Evolutionary conservation across 2,888 invertebrate species (phyloP).

Genomic region (Chirona hameri): DNA sequence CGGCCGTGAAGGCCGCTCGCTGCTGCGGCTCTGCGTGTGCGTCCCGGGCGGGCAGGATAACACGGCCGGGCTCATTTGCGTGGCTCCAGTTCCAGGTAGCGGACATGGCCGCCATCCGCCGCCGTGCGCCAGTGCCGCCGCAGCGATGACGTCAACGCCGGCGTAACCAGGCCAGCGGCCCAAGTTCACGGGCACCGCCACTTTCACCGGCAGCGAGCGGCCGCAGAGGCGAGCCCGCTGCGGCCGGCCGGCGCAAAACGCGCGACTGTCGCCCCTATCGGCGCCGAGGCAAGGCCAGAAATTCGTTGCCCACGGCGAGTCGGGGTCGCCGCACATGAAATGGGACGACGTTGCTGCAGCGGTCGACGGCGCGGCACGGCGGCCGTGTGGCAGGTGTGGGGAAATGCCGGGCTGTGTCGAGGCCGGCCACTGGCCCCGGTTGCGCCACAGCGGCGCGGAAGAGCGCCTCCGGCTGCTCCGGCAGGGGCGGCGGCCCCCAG

Average conservation of each 20-base stretch:
- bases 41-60: too few species aligned
- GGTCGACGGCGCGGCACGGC: neutral
- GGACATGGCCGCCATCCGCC: neutral
- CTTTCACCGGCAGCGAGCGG: neutral
- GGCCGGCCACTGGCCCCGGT: neutral
- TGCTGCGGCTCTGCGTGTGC: too few species aligned
- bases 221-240: neutral
- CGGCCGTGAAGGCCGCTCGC: too few species aligned
- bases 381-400: neutral
- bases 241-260: neutral
- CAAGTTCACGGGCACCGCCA: constrained; percentile 10
- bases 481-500: neutral
- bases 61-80: too few species aligned
- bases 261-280: constrained; percentile 6
- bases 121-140: neutral
- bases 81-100: neutral
- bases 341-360: neutral
- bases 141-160: neutral
- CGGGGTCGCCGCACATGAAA: neutral
- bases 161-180: constrained; percentile 12
- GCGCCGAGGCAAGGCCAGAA: neutral
- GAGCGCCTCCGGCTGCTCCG: too few species aligned
- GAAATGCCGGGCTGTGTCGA: neutral
- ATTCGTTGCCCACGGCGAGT: neutral
- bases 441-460: neutral